These are phyloP conservation scores for Cepaea hortensis DNA, from an alignment of 2,888 invertebrate genomes.

Conservation along the genomic window DNA sequence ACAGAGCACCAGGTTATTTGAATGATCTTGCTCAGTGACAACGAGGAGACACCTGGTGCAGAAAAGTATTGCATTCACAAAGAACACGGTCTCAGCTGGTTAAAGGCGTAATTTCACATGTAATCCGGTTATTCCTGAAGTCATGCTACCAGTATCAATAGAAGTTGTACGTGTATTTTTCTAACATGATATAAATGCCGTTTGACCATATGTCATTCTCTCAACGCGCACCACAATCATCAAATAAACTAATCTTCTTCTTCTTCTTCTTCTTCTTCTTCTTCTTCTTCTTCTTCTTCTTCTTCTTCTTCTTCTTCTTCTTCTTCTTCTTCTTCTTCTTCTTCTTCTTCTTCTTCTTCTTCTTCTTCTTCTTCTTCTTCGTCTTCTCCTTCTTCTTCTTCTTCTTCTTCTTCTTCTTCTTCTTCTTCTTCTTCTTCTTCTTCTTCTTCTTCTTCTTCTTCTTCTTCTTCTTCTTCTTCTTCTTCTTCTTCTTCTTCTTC, in stretches of 20 bases:
- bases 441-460: conserved; percentile 38
- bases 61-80: no score
- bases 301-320: conserved; percentile 28
- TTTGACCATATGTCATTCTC: neutral
- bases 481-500: conserved; percentile 21
- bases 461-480: conserved; percentile 26
- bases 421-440: conserved; percentile 34
- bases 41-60: no score
- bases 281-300: conserved; percentile 39
- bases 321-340: conserved; percentile 24
- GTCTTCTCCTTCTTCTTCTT: conserved; percentile 7
- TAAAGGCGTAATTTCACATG: no score
- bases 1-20: no score
- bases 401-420: conserved; percentile 14
- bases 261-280: conserved; percentile 28
- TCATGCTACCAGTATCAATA: no score
- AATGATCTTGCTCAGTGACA: no score
- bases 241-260: neutral
- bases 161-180: no score
- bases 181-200: no score
- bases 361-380: neutral
- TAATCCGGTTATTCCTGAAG: no score
- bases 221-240: neutral
- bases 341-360: conserved; percentile 18
- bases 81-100: no score